Conservation (phyloP, 2,797 vertebrate genomes). For the Poecile montanus region DNA sequence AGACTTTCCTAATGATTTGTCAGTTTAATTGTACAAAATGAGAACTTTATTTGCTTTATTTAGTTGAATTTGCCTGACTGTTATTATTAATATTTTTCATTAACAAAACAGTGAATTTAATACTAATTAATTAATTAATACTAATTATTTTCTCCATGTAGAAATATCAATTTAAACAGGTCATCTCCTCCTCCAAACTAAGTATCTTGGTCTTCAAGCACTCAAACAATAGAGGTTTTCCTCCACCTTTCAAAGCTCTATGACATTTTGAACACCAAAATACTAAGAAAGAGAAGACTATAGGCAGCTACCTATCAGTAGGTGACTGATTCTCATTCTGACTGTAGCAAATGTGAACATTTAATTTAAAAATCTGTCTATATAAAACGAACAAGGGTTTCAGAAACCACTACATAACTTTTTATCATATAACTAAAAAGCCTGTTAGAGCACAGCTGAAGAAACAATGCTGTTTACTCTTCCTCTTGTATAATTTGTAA, state of each 20-base stretch:
- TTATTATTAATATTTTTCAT: neutral
- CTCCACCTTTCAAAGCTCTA: neutral
- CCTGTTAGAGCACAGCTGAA: neutral
- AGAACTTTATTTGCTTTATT: neutral
- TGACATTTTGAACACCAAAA: neutral
- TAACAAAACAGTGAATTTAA: neutral
- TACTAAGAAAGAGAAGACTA: neutral
- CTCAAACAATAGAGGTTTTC: neutral
- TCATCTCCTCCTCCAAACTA: neutral
- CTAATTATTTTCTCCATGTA: neutral
- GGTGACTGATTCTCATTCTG: neutral
- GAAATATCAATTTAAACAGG: neutral
- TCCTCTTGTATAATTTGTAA: neutral
- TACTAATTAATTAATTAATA: neutral
- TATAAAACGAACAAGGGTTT: neutral
- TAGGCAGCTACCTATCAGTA: neutral
- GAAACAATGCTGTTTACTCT: neutral
- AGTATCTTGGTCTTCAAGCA: neutral
- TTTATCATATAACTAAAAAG: fast-evolving
- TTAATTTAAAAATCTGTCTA: neutral
- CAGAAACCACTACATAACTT: neutral
- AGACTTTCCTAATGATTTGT: neutral
- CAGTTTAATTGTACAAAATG: neutral
- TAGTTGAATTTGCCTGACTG: neutral
- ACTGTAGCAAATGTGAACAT: neutral